phyloP scores from a whole-genome alignment of 2,113 vertebrate species.

The Heloderma charlesbogerti region DNA sequence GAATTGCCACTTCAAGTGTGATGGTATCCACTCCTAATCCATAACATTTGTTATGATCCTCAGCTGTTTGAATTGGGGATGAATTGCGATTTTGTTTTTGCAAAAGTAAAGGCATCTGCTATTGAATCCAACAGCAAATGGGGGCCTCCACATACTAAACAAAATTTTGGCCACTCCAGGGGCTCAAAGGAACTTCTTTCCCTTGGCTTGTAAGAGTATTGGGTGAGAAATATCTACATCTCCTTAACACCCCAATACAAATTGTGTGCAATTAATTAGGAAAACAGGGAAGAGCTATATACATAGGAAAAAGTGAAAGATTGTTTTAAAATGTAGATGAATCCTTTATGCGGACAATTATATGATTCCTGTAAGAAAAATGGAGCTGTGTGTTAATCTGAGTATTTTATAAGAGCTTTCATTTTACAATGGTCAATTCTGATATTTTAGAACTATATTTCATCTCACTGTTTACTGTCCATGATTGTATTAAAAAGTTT shows the following conservation, averaged over 20 bases:
- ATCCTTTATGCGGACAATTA: conserved; percentile 45
- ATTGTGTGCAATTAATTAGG: conserved; percentile 15
- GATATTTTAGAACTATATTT: conserved; percentile 48
- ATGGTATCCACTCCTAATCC: background rate
- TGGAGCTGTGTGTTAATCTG: conserved; percentile 44
- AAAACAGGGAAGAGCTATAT: background rate
- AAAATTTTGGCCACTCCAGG: background rate
- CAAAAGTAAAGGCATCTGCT: background rate
- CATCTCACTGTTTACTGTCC: conserved; percentile 58
- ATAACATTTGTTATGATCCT: background rate
- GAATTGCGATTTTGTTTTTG: background rate
- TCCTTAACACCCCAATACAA: background rate
- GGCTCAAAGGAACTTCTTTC: background rate
- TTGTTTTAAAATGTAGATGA: conserved; percentile 25
- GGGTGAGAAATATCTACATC: background rate
- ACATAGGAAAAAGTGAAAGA: conserved; percentile 17
- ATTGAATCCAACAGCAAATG: background rate
- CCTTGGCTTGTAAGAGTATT: background rate
- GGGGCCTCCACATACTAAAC: background rate
- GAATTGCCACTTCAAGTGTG: background rate
- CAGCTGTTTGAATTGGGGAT: background rate
- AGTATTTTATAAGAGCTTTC: conserved; percentile 47
- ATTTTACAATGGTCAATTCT: conserved; percentile 40
- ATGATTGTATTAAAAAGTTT: conserved; percentile 59
- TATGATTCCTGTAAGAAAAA: conserved; percentile 34